These are phyloP conservation scores for Apolygus lucorum DNA, from an alignment of 1,140 invertebrate genomes.

Conservation along the genomic window DNA sequence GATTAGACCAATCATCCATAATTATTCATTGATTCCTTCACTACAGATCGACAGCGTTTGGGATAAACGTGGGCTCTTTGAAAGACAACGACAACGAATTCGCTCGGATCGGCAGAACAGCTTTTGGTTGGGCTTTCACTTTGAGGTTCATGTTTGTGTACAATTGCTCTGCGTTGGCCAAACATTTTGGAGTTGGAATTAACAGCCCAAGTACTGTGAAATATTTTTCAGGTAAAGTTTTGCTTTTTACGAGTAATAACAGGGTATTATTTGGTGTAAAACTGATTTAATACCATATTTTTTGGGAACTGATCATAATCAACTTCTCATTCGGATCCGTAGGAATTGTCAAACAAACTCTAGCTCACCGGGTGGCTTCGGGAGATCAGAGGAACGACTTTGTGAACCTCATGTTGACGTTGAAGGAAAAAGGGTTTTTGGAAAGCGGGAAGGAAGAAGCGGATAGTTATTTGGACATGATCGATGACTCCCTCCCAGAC, in stretches of 20 bases:
- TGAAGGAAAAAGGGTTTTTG: not conserved
- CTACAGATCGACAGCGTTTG: not conserved
- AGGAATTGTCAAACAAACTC: not conserved
- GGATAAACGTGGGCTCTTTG: not conserved
- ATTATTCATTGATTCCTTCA: no score
- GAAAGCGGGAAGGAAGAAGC: not conserved
- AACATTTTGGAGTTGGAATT: not conserved
- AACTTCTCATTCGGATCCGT: no score
- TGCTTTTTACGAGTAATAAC: constrained; percentile 3
- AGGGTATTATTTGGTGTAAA: no score
- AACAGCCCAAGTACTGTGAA: not conserved
- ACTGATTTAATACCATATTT: no score
- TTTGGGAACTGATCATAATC: no score
- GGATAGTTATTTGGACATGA: not conserved
- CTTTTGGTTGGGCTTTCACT: not conserved
- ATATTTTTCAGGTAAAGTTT: not conserved
- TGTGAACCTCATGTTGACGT: not conserved
- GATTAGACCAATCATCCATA: no score
- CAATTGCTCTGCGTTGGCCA: not conserved
- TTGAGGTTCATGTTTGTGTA: not conserved
- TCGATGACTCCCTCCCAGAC: not conserved
- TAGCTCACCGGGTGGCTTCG: not conserved
- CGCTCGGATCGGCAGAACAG: not conserved
- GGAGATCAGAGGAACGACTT: not conserved
- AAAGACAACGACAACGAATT: not conserved